These are phyloP conservation scores for Stenotaenia linearis DNA, from an alignment of 2,888 invertebrate genomes.

Conservation along the genomic window DNA sequence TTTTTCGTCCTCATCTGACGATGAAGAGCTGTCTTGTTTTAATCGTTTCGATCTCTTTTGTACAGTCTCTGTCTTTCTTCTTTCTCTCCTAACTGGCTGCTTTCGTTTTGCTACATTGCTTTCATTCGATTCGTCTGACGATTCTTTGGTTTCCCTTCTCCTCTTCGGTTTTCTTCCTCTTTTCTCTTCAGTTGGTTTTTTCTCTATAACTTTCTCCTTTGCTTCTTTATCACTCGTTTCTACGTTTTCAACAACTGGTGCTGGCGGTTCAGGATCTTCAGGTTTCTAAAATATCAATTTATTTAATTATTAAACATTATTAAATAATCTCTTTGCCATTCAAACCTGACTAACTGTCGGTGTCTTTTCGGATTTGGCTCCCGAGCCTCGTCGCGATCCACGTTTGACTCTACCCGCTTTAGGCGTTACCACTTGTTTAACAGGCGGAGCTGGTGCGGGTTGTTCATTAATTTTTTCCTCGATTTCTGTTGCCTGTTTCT, in stretches of 20 bases:
- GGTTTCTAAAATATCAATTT: not conserved
- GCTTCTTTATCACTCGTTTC: constrained; percentile 24
- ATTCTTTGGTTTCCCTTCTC: constrained; percentile 26
- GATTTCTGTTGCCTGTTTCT: not conserved
- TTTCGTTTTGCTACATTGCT: constrained; percentile 22
- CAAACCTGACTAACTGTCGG: not conserved
- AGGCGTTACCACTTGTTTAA: not conserved
- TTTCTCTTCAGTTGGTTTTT: constrained; percentile 13
- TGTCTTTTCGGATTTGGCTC: not conserved
- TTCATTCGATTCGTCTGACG: constrained; percentile 28
- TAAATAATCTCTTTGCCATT: not conserved
- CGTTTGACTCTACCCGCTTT: not conserved
- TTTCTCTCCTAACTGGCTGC: constrained; percentile 34
- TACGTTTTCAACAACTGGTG: not conserved
- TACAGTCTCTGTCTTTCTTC: constrained; percentile 39
- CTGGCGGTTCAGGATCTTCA: not conserved
- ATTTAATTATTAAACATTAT: not conserved
- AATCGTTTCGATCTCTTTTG: constrained; percentile 31
- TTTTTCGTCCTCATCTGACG: constrained; percentile 15
- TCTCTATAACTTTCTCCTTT: constrained; percentile 24
- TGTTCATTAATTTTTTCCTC: not conserved
- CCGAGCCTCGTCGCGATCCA: not conserved
- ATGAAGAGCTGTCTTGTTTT: constrained; percentile 3
- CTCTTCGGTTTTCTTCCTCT: constrained; percentile 26
- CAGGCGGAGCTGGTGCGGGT: not conserved